phyloP scores from a whole-genome alignment of 2,113 vertebrate species.

The Ammospiza caudacuta region DNA sequence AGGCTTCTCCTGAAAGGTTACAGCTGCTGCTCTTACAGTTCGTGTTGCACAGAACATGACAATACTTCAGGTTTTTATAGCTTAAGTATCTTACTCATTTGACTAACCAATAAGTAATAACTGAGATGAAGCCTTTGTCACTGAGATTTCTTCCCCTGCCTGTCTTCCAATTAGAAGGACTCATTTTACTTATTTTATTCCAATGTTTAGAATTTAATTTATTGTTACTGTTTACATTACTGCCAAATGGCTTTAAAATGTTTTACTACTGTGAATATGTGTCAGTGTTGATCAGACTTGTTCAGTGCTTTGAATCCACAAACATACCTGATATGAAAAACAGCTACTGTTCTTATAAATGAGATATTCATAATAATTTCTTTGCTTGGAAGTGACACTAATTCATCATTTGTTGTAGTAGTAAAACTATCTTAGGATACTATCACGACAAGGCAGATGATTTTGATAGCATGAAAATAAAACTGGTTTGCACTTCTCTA shows the following conservation, averaged over 20 bases:
- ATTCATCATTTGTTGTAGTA: constrained; percentile 24
- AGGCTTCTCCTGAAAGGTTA: not conserved
- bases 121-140: not conserved
- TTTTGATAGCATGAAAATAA: constrained; percentile 54
- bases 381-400: constrained; percentile 25
- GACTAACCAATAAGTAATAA: not conserved
- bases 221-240: constrained; percentile 11
- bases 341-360: constrained; percentile 42
- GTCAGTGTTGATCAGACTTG: constrained; percentile 11
- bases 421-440: constrained; percentile 1
- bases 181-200: not conserved
- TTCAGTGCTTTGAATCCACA: constrained; percentile 50
- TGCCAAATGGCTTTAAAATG: constrained; percentile 32
- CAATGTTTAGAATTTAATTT: not conserved
- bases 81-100: not conserved
- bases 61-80: not conserved
- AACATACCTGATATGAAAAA: constrained; percentile 31
- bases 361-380: constrained; percentile 28
- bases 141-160: not conserved
- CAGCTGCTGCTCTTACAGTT: not conserved
- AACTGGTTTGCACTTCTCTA: constrained; percentile 40
- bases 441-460: constrained; percentile 32
- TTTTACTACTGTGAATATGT: not conserved
- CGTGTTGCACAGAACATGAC: not conserved
- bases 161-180: not conserved